Base-by-base conservation (phyloP, 1,140 invertebrate genomes). In the Helicoverpa armigera region DNA sequence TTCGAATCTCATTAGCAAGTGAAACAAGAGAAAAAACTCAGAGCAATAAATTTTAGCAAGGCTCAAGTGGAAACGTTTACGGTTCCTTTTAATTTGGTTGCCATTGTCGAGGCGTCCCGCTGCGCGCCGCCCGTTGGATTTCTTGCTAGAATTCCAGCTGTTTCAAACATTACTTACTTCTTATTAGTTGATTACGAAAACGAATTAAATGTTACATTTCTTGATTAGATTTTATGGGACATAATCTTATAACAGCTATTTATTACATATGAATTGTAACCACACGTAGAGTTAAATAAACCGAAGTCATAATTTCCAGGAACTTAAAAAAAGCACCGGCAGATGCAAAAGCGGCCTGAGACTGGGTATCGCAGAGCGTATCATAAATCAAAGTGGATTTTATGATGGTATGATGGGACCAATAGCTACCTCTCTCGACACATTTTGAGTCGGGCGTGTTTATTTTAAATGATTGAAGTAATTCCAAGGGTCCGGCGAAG, bases 71-170 rank as follows among this genome's bases (percentile, higher is more conserved):
- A 91, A 92, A 91, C 91, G 87, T 92, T 94, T 94, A 93, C 90
- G 89, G 92, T 93, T 93, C 88, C 90, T 92, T 94, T 94, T 94
- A 94, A 94, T 94, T 94, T 93, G 91, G 92, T 91, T 90, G 89
- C 90, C 86, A 94, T 94, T 94, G 92, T 94, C 87, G 86, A 84
- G 89, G 88, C 91, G 85, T 90, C 92, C 91, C 91, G 93, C 92
- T 89, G 93, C 83, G 93, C 83, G 84, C 87, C 89, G 86, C 88
- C 88, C 87, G 89, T 88, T 84, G 88, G 86, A 89, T 91, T 93
- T 91, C 91, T 94, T 91, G 86, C 90, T 90, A 88, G 92, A 90
- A 88, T 91, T 92, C 91, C 92, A 93, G 91, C 92, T 92, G 92
- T 83, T 93, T 87, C 86, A 88, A 92, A 90, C 90, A 92, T 94